Conservation (phyloP, 2,797 vertebrate genomes). For the Dendrocincla tyrannina region DNA sequence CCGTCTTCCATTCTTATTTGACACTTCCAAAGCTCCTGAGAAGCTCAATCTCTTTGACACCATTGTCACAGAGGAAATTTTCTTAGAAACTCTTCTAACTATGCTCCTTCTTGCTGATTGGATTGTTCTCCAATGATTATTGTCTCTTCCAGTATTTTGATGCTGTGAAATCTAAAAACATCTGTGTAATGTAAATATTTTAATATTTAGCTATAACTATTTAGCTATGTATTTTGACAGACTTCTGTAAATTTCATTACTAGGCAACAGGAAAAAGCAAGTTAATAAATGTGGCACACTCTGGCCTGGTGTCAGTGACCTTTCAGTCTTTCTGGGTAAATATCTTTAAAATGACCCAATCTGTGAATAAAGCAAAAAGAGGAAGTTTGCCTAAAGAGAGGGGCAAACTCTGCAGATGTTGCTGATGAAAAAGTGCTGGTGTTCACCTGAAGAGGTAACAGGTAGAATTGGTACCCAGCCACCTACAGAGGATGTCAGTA, state of each 20-base stretch:
- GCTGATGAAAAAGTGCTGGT: not conserved
- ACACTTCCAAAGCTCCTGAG: not conserved
- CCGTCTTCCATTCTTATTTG: not conserved
- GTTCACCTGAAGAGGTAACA: accelerated
- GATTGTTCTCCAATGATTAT: not conserved
- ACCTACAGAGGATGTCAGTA: not conserved
- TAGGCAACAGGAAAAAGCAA: not conserved
- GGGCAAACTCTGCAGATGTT: not conserved
- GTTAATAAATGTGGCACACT: not conserved
- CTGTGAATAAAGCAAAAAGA: not conserved
- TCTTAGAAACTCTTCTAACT: not conserved
- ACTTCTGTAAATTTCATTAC: not conserved
- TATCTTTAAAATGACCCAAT: not conserved
- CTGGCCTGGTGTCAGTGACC: not conserved
- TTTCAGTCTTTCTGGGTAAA: not conserved
- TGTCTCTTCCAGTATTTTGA: conserved; percentile 2
- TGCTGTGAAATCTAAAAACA: not conserved
- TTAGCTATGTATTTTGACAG: not conserved
- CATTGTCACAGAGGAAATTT: not conserved
- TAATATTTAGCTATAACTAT: not conserved
- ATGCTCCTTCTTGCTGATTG: conserved; percentile 40
- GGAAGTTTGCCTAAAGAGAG: not conserved
- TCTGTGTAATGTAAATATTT: not conserved
- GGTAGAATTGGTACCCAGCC: not conserved
- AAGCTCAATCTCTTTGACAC: not conserved